phyloP scores from a whole-genome alignment of 2,797 vertebrate species.

The Danio tinwini region DNA sequence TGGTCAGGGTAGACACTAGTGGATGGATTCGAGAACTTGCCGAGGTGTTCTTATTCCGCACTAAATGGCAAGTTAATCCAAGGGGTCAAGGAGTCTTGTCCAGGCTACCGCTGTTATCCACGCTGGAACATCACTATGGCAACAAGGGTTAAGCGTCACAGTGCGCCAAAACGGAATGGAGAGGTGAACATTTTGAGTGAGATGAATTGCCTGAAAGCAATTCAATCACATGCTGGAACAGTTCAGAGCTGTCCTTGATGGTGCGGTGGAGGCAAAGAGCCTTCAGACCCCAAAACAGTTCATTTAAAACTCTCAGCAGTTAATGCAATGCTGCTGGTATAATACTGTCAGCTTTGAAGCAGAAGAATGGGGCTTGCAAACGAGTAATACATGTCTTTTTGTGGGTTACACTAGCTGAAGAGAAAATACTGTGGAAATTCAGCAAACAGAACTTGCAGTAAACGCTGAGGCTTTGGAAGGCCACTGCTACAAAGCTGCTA shows the following conservation, averaged over 20 bases:
- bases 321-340: constrained; percentile 18
- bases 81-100: constrained; percentile 73
- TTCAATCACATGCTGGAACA: constrained; percentile 66
- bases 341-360: constrained; percentile 13
- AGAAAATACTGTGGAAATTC: background rate
- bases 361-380: constrained; percentile 15
- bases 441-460: background rate
- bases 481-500: no score
- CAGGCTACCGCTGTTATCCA: constrained; percentile 62
- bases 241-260: constrained; percentile 67
- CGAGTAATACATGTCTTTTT: background rate
- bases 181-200: constrained; percentile 57
- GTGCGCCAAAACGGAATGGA: constrained; percentile 64
- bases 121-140: constrained; percentile 74
- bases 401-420: background rate
- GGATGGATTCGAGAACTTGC: constrained; percentile 66
- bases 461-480: no score
- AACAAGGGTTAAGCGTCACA: constrained; percentile 70
- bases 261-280: constrained; percentile 49
- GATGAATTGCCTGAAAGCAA: constrained; percentile 68
- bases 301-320: constrained; percentile 23
- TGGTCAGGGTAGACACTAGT: constrained; percentile 63
- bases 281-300: constrained; percentile 43
- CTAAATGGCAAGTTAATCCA: constrained; percentile 71
- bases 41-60: constrained; percentile 60